phyloP scores from a whole-genome alignment of 2,797 vertebrate genomes.

The Hapalemur alaotrensis region DNA sequence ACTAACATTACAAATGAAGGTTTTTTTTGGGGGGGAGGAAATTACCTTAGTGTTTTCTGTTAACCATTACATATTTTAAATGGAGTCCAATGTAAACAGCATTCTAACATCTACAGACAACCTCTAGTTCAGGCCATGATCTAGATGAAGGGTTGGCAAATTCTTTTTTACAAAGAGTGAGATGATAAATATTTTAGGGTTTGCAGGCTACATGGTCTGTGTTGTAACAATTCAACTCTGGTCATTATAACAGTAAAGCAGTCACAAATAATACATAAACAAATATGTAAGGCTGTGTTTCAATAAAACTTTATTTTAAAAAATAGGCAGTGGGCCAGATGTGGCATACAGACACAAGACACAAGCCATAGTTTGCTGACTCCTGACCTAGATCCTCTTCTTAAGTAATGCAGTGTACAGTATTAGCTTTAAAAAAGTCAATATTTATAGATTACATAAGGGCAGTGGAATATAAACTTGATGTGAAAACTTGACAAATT shows the following conservation, averaged over 20 bases:
- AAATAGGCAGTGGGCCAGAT: background rate
- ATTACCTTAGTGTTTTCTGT: background rate
- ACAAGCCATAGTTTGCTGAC: background rate
- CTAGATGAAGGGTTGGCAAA: background rate
- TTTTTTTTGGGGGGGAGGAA: background rate
- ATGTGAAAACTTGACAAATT: background rate
- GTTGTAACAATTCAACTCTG: background rate
- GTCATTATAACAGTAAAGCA: background rate
- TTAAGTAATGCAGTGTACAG: background rate
- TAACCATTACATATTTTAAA: background rate
- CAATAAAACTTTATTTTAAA: background rate
- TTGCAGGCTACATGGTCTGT: background rate
- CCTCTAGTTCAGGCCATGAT: background rate
- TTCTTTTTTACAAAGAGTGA: background rate
- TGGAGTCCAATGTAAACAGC: background rate
- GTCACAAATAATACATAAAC: background rate
- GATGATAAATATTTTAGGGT: background rate
- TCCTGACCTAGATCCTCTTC: background rate
- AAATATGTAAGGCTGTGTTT: background rate
- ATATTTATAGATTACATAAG: background rate
- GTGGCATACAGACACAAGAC: background rate
- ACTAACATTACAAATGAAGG: background rate
- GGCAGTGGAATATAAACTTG: background rate
- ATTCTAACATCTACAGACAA: background rate
- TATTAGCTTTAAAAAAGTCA: background rate